These are phyloP conservation scores for Nyctibius bracteatus DNA, from an alignment of 2,113 vertebrate genomes.

Conservation along the genomic window DNA sequence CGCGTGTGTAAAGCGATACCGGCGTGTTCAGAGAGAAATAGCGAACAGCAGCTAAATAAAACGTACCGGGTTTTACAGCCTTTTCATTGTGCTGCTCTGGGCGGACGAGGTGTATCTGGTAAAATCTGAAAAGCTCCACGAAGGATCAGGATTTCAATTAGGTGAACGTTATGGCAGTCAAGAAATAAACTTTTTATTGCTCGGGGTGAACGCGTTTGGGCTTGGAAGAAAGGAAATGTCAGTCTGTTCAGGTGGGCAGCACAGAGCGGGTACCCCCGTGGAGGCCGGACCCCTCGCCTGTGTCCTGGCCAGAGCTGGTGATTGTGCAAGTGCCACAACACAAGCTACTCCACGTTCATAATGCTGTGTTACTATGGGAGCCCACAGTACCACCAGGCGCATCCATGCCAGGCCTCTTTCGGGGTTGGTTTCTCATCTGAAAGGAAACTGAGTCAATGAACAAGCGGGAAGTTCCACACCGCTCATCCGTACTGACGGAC, in stretches of 20 bases:
- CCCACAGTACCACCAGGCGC: rapidly evolving
- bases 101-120: rapidly evolving
- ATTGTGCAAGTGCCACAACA: rapidly evolving
- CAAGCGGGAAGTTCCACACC: rapidly evolving
- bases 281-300: rapidly evolving
- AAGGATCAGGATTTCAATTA: background rate
- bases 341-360: rapidly evolving
- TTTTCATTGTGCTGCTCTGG: too few species aligned
- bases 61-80: rapidly evolving
- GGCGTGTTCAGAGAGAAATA: rapidly evolving
- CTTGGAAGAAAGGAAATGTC: background rate
- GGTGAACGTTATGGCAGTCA: rapidly evolving
- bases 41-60: rapidly evolving
- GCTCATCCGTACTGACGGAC: rapidly evolving
- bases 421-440: rapidly evolving
- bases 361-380: rapidly evolving
- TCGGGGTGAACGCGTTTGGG: rapidly evolving
- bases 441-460: background rate
- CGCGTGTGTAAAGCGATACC: rapidly evolving
- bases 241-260: background rate
- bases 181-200: background rate
- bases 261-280: rapidly evolving
- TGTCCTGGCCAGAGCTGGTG: rapidly evolving
- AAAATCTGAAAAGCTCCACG: background rate
- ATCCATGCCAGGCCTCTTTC: rapidly evolving